These are phyloP conservation scores for Scaptodrosophila lebanonensis DNA, from an alignment of 1,140 invertebrate genomes.

Conservation along the genomic window DNA sequence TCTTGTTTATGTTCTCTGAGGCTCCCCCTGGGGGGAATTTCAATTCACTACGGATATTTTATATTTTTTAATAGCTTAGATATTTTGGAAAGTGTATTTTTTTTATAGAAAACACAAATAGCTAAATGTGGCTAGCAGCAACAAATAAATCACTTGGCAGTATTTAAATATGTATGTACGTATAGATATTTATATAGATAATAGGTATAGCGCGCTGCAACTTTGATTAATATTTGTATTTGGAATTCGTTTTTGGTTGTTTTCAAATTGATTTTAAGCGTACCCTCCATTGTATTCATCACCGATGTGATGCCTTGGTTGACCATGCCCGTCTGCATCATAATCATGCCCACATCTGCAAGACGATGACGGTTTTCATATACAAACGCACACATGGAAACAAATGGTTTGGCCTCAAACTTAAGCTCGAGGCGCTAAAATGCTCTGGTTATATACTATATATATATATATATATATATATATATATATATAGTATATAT, in stretches of 20 bases:
- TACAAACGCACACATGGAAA: conserved; percentile 35
- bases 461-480: neutral
- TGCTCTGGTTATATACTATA: conserved; percentile 1
- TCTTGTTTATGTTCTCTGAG: too few relatives aligned
- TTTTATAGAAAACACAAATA: conserved; percentile 17
- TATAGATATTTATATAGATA: conserved; percentile 28
- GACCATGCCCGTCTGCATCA: conserved; percentile 95
- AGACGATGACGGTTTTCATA: conserved; percentile 74
- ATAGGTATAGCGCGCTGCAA: conserved; percentile 27
- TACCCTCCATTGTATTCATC: conserved; percentile 88
- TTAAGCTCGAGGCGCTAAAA: conserved; percentile 17
- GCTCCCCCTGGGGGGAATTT: too few relatives aligned
- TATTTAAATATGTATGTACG: too few relatives aligned
- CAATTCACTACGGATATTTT: too few relatives aligned
- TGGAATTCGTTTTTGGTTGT: conserved; percentile 41
- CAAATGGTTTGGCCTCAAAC: conserved; percentile 1
- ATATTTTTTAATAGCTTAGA: too few relatives aligned
- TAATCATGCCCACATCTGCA: conserved; percentile 96
- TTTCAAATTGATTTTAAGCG: conserved; percentile 76
- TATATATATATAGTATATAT: too few relatives aligned
- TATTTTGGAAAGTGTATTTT: conserved; percentile 8
- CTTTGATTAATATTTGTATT: conserved; percentile 29
- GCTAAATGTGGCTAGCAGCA: conserved; percentile 46
- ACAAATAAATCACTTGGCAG: conserved; percentile 62
- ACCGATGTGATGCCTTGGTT: conserved; percentile 87